Evolutionary conservation across 1,140 invertebrate genomes (phyloP).

Genomic region (Acromyrmex echinatior): DNA sequence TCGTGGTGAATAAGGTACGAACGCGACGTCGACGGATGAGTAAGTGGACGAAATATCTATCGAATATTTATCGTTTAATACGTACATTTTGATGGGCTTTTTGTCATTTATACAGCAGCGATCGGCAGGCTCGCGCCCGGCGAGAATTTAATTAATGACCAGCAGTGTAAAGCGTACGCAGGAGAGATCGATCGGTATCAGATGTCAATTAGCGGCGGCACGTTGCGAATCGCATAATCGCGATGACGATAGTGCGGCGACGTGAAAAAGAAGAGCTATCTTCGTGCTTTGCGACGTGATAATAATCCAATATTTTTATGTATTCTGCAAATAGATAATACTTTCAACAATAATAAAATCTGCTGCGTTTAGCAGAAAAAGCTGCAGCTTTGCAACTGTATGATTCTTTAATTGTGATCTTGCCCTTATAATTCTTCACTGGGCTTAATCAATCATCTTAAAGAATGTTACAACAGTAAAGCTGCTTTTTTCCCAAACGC

Average conservation of each 20-base stretch:
- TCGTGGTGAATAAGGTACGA: conserved; percentile 32
- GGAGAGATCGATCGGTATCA: conserved; percentile 55
- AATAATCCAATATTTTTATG: not conserved
- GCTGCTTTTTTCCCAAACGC: too few relatives aligned
- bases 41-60: conserved; percentile 48
- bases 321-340: not conserved
- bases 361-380: too few relatives aligned
- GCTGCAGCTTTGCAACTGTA: too few relatives aligned
- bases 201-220: conserved; percentile 61
- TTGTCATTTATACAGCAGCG: conserved; percentile 58
- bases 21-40: conserved; percentile 30
- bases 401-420: too few relatives aligned
- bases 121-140: conserved; percentile 23
- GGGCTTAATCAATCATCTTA: too few relatives aligned
- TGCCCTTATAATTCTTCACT: too few relatives aligned
- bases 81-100: conserved; percentile 58
- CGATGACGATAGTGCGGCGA: conserved; percentile 12
- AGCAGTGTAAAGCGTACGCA: conserved; percentile 44
- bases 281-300: not conserved
- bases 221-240: conserved; percentile 57
- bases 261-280: conserved; percentile 27
- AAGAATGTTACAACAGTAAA: too few relatives aligned
- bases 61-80: conserved; percentile 60
- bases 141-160: conserved; percentile 62
- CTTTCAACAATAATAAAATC: not conserved